Percentiles rank a stretch among this genome's conserved stretches.
Conservation (phyloP, 1,140 invertebrate species). For the Heterodera schachtii region DNA sequence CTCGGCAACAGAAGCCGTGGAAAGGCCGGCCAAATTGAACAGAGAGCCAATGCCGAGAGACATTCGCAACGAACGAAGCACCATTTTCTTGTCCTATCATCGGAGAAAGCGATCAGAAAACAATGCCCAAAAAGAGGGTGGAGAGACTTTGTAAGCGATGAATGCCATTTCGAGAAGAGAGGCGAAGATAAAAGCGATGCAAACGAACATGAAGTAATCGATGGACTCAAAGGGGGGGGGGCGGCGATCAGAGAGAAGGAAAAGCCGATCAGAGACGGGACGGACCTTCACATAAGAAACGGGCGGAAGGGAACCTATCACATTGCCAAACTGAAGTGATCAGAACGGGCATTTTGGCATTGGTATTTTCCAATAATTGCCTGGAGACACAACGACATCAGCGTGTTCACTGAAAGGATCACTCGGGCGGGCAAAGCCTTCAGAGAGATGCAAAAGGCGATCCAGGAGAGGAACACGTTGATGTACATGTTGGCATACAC, state of each 20-base stretch:
- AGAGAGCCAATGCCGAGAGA: conserved; percentile 33
- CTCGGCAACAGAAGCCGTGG: conserved; percentile 11
- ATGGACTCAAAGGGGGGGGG: conserved; percentile 47
- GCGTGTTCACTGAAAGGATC: conserved; percentile 63
- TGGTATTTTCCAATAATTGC: conserved; percentile 5
- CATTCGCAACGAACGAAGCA: conserved; percentile 48
- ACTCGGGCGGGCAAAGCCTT: conserved; percentile 63
- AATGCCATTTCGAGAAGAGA: conserved; percentile 62
- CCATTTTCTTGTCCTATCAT: conserved; percentile 49
- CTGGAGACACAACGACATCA: conserved; percentile 64
- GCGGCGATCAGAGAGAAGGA: neutral
- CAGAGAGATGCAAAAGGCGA: conserved; percentile 63
- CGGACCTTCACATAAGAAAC: conserved; percentile 64
- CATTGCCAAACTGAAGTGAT: conserved; percentile 57
- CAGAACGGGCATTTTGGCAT: neutral
- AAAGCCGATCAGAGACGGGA: neutral
- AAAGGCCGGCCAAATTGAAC: conserved; percentile 33
- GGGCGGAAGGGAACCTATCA: conserved; percentile 62
- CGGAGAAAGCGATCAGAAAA: neutral
- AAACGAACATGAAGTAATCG: conserved; percentile 64
- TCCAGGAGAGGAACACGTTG: conserved; percentile 63
- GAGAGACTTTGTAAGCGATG: conserved; percentile 62
- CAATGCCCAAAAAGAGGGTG: neutral
- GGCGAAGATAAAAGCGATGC: conserved; percentile 64
- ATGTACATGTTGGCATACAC: conserved; percentile 62